A percentile compares a stretch with the other conserved stretches of the same genome.
These are phyloP conservation scores for Drosophila pegasa DNA, from an alignment of 2,888 invertebrate species.

Conservation along the genomic window DNA sequence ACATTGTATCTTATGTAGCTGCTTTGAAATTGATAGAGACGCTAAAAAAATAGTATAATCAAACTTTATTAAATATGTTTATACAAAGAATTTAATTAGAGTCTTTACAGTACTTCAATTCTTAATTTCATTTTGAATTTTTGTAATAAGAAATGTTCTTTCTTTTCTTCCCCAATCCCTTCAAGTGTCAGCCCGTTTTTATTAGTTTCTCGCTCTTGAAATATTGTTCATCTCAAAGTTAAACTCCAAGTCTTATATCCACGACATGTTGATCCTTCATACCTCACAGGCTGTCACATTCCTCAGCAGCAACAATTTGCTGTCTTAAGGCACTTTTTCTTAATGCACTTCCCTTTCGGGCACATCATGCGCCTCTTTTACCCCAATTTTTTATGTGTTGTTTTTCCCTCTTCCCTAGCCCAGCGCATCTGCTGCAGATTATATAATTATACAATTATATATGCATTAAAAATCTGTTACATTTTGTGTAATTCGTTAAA, in stretches of 20 bases:
- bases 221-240: conserved; percentile 25
- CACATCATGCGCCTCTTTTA: conserved; percentile 3
- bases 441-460: conserved; percentile 79
- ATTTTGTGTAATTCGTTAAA: conserved; percentile 63
- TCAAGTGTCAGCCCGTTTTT: not conserved
- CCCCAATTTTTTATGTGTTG: conserved; percentile 2
- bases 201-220: conserved; percentile 5
- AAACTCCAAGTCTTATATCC: conserved; percentile 16
- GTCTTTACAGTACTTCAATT: not conserved
- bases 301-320: conserved; percentile 22
- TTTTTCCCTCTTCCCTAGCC: not conserved
- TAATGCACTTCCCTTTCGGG: conserved; percentile 42
- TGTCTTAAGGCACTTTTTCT: conserved; percentile 28
- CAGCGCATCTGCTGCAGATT: conserved; percentile 67
- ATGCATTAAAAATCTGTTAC: conserved; percentile 78
- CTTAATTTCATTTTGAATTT: not conserved
- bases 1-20: not conserved
- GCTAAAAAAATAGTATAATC: too few relatives aligned
- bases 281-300: conserved; percentile 41
- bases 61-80: too few relatives aligned
- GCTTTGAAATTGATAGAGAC: not conserved
- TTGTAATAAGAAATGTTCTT: not conserved
- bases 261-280: conserved; percentile 56
- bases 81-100: too few relatives aligned
- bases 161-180: not conserved